These are phyloP conservation scores for Phoebastria nigripes DNA, from an alignment of 2,797 vertebrate genomes.

Conservation along the genomic window DNA sequence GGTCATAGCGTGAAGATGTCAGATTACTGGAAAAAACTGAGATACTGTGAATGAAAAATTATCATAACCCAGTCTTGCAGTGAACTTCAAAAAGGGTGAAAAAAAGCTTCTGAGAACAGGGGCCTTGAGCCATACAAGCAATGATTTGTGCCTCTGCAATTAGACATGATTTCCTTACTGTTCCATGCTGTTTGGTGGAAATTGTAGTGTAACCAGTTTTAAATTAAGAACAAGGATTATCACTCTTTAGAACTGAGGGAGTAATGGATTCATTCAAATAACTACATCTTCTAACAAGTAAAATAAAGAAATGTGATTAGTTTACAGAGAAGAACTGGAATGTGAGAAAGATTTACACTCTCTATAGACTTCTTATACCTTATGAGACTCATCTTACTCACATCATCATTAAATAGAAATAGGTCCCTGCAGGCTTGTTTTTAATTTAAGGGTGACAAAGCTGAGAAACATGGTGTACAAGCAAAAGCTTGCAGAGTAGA, in stretches of 20 bases:
- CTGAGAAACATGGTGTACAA: background rate
- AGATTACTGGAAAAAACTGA: background rate
- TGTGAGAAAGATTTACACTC: background rate
- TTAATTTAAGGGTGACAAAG: slow-evolving; percentile 26
- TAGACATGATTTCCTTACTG: background rate
- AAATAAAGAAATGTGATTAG: background rate
- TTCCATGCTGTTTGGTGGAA: background rate
- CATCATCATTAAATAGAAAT: background rate
- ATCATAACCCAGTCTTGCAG: background rate
- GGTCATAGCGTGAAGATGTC: background rate
- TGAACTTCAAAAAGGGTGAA: background rate
- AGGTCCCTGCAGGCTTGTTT: slow-evolving; percentile 1
- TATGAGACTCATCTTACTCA: background rate
- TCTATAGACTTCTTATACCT: background rate
- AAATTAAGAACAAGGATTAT: slow-evolving; percentile 8
- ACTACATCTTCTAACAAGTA: background rate
- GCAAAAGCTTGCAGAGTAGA: background rate
- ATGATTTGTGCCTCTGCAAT: background rate
- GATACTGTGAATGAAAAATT: background rate
- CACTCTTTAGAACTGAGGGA: slow-evolving; percentile 1
- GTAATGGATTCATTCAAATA: slow-evolving; percentile 12
- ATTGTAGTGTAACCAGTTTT: slow-evolving; percentile 8
- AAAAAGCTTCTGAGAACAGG: background rate
- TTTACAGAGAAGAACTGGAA: slow-evolving; percentile 19
- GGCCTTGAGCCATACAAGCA: background rate